Conservation (phyloP, 2,113 vertebrate genomes). For the Alectura lathami region DNA sequence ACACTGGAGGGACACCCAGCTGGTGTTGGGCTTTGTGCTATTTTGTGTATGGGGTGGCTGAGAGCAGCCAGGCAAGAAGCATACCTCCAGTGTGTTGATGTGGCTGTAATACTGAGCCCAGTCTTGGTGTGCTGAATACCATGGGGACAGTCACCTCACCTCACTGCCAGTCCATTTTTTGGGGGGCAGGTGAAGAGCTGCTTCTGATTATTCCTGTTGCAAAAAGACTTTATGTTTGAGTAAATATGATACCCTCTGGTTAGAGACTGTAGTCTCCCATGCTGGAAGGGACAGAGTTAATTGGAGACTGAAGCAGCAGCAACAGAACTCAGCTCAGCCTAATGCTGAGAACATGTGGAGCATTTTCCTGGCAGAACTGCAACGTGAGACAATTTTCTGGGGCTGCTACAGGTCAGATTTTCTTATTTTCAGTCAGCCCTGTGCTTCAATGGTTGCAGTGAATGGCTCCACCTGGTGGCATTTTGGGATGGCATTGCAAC, state of each 20-base stretch:
- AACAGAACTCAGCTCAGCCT: not conserved
- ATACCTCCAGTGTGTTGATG: not conserved
- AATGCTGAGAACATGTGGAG: not conserved
- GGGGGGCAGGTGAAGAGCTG: not conserved
- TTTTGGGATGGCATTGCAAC: too few relatives aligned
- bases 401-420: not conserved
- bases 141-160: not conserved
- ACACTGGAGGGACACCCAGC: not conserved
- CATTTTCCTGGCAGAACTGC: not conserved
- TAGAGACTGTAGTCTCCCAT: not conserved
- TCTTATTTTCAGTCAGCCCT: not conserved
- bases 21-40: not conserved
- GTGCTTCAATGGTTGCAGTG: not conserved
- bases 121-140: not conserved
- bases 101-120: not conserved
- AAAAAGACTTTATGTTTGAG: not conserved
- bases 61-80: not conserved
- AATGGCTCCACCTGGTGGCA: conserved; percentile 60
- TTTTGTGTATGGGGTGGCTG: not conserved
- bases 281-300: not conserved
- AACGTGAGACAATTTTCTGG: not conserved
- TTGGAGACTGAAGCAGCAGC: not conserved
- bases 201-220: not conserved
- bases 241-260: not conserved
- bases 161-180: not conserved